phyloP scores from a whole-genome alignment of 2,888 invertebrate species.

The Cabera pusaria region DNA sequence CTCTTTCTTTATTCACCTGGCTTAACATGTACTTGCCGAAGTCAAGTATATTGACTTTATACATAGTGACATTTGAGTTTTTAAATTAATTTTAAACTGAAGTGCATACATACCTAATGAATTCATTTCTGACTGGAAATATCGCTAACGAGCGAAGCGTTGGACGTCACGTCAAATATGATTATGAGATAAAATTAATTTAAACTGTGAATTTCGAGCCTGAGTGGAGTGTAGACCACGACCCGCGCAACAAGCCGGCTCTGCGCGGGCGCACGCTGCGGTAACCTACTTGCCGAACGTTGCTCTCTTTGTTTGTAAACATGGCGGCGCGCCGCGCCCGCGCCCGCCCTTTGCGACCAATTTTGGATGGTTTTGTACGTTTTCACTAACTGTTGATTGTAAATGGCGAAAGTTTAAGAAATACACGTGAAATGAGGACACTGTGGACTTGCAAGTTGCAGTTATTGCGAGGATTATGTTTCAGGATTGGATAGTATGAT shows the following conservation, averaged over 20 bases:
- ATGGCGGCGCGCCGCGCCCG: constrained; percentile 62
- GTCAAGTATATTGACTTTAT: too few relatives aligned
- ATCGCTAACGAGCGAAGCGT: too few relatives aligned
- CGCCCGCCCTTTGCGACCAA: constrained; percentile 35
- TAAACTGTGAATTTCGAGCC: constrained; percentile 7
- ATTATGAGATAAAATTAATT: background rate
- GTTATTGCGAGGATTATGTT: constrained; percentile 2
- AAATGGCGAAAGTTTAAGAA: constrained; percentile 25
- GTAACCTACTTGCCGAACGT: constrained; percentile 80
- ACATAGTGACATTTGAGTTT: too few relatives aligned
- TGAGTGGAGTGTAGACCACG: constrained; percentile 53
- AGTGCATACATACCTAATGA: too few relatives aligned
- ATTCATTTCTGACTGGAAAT: too few relatives aligned
- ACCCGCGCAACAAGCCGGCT: constrained; percentile 71
- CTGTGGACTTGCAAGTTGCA: constrained; percentile 5
- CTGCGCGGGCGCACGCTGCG: constrained; percentile 55
- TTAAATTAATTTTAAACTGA: too few relatives aligned
- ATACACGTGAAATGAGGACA: constrained; percentile 16
- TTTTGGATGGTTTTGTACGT: constrained; percentile 38
- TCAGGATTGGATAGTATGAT: constrained; percentile 1
- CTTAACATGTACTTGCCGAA: too few relatives aligned
- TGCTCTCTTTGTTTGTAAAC: constrained; percentile 84
- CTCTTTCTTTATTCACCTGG: too few relatives aligned
- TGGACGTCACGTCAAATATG: constrained; percentile 1
- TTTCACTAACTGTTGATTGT: constrained; percentile 27